A percentile compares a stretch with the other conserved stretches of the same genome.
Evolutionary conservation across 2,888 invertebrate genomes (phyloP).

Genomic region (Clusia tigrina): DNA sequence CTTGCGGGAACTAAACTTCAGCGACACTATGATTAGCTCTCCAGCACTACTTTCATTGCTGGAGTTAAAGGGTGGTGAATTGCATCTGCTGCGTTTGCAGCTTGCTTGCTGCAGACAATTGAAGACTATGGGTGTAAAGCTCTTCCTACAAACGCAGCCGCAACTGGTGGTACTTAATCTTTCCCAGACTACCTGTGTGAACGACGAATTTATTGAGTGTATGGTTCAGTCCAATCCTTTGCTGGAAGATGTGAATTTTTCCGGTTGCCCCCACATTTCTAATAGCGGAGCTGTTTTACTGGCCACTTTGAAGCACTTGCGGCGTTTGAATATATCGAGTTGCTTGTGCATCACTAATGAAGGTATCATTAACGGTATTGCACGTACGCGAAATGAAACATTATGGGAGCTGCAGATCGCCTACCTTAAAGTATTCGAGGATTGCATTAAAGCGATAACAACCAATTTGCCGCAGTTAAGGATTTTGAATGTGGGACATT

Average conservation of each 20-base stretch:
- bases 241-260: conserved; percentile 70
- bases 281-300: conserved; percentile 70
- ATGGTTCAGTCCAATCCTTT: conserved; percentile 70
- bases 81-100: conserved; percentile 55
- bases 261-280: conserved; percentile 72
- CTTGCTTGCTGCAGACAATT: conserved; percentile 56
- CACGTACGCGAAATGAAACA: conserved; percentile 65
- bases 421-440: conserved; percentile 71
- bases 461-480: conserved; percentile 69
- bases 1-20: conserved; percentile 72
- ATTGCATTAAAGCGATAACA: conserved; percentile 70
- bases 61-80: conserved; percentile 64
- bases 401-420: conserved; percentile 69
- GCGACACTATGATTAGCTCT: conserved; percentile 75
- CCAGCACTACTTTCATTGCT: conserved; percentile 69
- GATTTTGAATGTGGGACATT: conserved; percentile 72
- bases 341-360: conserved; percentile 72
- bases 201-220: conserved; percentile 70
- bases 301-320: conserved; percentile 67
- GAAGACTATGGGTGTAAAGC: conserved; percentile 46
- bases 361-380: conserved; percentile 71
- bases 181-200: conserved; percentile 72
- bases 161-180: conserved; percentile 70
- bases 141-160: conserved; percentile 65
- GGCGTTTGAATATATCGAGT: conserved; percentile 72